Evolutionary conservation across 2,797 vertebrate species (phyloP), one percentile per base, ranked within the genome.

Genomic region (Kryptolebias ocellatus): DNA sequence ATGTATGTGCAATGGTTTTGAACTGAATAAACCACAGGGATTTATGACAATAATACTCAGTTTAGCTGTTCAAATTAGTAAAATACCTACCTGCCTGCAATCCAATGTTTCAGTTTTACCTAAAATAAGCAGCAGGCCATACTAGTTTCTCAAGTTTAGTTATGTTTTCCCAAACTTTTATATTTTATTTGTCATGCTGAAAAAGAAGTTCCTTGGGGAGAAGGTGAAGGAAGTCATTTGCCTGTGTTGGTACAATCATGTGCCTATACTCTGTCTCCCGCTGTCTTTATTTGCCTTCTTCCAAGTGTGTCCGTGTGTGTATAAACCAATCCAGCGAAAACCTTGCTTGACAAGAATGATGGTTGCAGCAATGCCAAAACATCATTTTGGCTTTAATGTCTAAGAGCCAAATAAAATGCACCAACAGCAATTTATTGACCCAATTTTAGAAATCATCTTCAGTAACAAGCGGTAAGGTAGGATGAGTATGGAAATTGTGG

Each of bases 361-460:
- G 42, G 60, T 34, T 79, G 79, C 72, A 74, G 85, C 77, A 51
- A 64, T 17, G 74, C 74, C 62, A 53, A 72, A 50, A 73, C 67
- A 75, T 78, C 69, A 75, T 67, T 84, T 74, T 56, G 67, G 79
- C 64, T 83, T 83, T 86, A 89, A 89, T 87, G 89, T 90, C 83
- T 84, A 67, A 18, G 29, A 44, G 74, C 82, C 83, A 92, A 87
- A 89, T 83, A 52, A 86, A 91, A 89, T 84, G 80, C 66, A 83
- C 80, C 83, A 86, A 85, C 83, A 87, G 78, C 76, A 81, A 90
- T 89, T 90, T 88, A 91, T 83, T 91, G 90, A 92, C 86, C 87
- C 74, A 84, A 82, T 92, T 92, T 86, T 68, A 51, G 61, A 79
- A 63, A 76, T 44, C 7, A 31, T 31, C 72, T 77, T 81, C 49